Conservation (phyloP, 2,888 invertebrate species). For the Troglohyphantes excavatus region DNA sequence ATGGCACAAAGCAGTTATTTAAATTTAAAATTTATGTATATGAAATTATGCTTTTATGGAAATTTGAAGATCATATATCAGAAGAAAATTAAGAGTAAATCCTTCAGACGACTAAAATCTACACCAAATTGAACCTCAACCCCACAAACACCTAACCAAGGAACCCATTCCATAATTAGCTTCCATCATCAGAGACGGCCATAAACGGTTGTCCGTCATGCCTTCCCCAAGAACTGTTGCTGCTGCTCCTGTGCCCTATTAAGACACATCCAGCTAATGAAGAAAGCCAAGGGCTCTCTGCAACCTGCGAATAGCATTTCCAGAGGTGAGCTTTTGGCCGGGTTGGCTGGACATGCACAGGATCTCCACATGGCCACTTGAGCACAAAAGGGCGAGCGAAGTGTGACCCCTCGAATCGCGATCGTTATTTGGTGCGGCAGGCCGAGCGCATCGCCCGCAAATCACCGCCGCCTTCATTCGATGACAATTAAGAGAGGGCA, state of each 20-base stretch:
- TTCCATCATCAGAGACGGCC: too few species aligned
- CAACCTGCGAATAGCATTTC: neutral
- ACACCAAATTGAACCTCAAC: too few species aligned
- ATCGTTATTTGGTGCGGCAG: constrained; percentile 1
- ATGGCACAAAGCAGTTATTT: too few species aligned
- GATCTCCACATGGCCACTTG: constrained; percentile 76
- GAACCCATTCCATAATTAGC: too few species aligned
- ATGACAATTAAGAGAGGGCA: constrained; percentile 67
- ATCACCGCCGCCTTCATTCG: constrained; percentile 47
- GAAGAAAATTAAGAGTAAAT: too few species aligned
- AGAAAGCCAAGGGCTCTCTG: neutral
- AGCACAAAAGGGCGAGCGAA: constrained; percentile 71
- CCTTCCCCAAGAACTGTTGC: neutral
- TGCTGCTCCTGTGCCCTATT: neutral
- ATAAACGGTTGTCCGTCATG: constrained; percentile 2
- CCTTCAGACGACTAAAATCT: too few species aligned
- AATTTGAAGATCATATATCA: too few species aligned
- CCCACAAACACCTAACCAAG: too few species aligned
- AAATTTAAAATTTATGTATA: too few species aligned
- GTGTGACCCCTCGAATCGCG: constrained; percentile 70
- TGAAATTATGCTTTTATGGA: too few species aligned
- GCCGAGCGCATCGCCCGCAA: constrained; percentile 52
- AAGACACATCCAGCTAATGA: neutral
- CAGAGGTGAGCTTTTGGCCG: neutral
- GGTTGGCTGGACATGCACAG: constrained; percentile 31